These are phyloP conservation scores for Nomada goodeniana DNA, from an alignment of 2,888 invertebrate species.

Conservation along the genomic window DNA sequence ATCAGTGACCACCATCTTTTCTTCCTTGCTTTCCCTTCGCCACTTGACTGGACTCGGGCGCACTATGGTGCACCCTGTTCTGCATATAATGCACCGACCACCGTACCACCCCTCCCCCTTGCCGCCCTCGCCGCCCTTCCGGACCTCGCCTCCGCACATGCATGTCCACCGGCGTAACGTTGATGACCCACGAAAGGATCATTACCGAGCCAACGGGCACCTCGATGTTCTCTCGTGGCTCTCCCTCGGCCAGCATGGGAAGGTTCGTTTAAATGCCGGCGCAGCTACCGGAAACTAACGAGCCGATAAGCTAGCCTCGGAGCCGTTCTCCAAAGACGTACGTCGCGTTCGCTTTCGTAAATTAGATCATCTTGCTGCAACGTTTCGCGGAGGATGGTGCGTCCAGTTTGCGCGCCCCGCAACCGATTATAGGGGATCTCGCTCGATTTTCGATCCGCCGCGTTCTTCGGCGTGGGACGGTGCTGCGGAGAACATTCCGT, in stretches of 20 bases:
- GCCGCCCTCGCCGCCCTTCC: conserved; percentile 13
- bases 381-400: not conserved
- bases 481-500: not conserved
- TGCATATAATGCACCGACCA: conserved; percentile 82
- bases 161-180: conserved; percentile 72
- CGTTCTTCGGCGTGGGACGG: not conserved
- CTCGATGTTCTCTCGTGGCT: conserved; percentile 25
- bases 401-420: not conserved
- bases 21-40: conserved; percentile 55
- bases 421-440: no score
- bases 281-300: conserved; percentile 66
- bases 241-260: conserved; percentile 30
- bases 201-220: conserved; percentile 71
- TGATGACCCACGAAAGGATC: conserved; percentile 81
- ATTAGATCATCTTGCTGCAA: conserved; percentile 36
- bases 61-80: conserved; percentile 82
- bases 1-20: conserved; percentile 57
- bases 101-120: conserved; percentile 58
- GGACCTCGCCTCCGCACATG: conserved; percentile 65
- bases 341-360: conserved; percentile 35
- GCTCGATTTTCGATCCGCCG: no score
- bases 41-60: conserved; percentile 67
- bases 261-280: conserved; percentile 58
- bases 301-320: conserved; percentile 59
- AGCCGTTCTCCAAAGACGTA: conserved; percentile 22